phyloP scores from a whole-genome alignment of 2,797 vertebrate genomes.

The Helarctos malayanus region DNA sequence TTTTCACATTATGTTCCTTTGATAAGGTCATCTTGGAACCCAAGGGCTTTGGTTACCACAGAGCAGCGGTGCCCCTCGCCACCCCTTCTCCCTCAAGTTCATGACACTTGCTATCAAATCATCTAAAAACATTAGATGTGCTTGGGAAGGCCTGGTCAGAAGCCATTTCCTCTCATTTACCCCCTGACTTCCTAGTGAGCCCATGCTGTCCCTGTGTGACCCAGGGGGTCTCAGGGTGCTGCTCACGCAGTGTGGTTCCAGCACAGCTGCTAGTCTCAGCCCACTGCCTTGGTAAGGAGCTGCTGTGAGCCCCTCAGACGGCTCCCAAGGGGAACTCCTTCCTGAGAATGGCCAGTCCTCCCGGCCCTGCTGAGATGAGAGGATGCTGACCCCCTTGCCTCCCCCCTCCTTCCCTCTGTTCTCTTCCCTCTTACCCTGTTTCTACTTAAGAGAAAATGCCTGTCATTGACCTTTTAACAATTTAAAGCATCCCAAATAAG shows the following conservation, averaged over 20 bases:
- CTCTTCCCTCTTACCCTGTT: not conserved
- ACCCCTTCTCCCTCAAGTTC: not conserved
- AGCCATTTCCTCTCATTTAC: slow-evolving; percentile 40
- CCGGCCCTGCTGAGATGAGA: not conserved
- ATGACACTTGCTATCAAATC: slow-evolving; percentile 40
- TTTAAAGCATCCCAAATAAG: slow-evolving; percentile 48
- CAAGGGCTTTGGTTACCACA: slow-evolving; percentile 6
- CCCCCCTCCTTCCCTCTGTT: not conserved
- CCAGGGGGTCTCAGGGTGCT: not conserved
- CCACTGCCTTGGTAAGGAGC: not conserved
- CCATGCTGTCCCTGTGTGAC: not conserved
- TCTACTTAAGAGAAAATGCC: slow-evolving; percentile 57
- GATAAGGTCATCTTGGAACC: slow-evolving; percentile 46
- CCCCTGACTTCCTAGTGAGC: not conserved
- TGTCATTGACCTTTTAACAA: slow-evolving; percentile 18
- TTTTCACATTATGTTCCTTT: not conserved
- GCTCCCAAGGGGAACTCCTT: not conserved
- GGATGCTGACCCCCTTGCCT: not conserved
- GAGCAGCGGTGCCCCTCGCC: not conserved
- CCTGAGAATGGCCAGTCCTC: not conserved
- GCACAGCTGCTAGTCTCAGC: not conserved
- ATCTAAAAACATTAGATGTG: not conserved
- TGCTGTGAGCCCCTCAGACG: not conserved
- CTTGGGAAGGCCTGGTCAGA: slow-evolving; percentile 55
- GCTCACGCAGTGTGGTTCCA: not conserved